phyloP scores from a whole-genome alignment of 2,797 vertebrate genomes.

The Manis pentadactyla region DNA sequence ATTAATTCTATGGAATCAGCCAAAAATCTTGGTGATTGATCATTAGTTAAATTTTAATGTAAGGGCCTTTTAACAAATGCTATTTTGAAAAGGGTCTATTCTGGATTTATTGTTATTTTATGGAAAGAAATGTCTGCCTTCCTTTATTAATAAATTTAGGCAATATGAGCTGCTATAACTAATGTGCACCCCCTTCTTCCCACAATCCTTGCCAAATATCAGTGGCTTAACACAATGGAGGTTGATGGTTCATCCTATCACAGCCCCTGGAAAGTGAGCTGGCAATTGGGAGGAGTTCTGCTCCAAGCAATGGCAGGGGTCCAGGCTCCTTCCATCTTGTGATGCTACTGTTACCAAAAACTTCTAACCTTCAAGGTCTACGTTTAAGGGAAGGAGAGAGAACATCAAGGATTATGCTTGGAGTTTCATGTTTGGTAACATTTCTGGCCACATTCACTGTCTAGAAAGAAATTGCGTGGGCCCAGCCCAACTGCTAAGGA shows the following conservation, averaged over 20 bases:
- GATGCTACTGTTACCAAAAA: not conserved
- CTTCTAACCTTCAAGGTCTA: not conserved
- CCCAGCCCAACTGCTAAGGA: not conserved
- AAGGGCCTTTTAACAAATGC: not conserved
- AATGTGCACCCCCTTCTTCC: not conserved
- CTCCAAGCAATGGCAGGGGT: not conserved
- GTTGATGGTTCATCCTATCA: not conserved
- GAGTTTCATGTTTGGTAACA: not conserved
- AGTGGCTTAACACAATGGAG: not conserved
- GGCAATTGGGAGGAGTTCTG: not conserved
- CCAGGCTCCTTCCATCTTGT: not conserved
- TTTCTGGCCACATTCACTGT: not conserved
- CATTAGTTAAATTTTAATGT: slow-evolving; percentile 36
- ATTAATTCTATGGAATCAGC: not conserved
- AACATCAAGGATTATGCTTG: not conserved
- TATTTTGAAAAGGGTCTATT: slow-evolving; percentile 15
- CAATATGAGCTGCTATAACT: not conserved
- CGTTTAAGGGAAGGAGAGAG: not conserved
- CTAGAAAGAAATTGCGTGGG: not conserved
- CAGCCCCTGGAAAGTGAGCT: not conserved
- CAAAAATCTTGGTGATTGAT: not conserved
- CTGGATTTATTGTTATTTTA: not conserved
- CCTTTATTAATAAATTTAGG: not conserved
- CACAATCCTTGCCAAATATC: not conserved
- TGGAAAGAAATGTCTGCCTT: slow-evolving; percentile 11